Conservation (phyloP, 1,140 invertebrate genomes). For the Tetraneura akinire region DNA sequence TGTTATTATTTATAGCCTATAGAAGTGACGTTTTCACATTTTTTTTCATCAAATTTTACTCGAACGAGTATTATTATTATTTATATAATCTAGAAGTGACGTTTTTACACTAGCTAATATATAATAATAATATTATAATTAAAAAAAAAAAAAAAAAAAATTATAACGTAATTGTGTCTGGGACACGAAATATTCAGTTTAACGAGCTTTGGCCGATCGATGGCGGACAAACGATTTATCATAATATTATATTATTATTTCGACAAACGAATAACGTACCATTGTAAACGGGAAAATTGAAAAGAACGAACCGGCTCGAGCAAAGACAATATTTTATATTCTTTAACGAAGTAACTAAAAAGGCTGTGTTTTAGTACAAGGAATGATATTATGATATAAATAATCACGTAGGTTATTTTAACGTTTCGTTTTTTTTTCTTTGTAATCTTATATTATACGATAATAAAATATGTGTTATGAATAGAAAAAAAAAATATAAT, state of each 20-base stretch:
- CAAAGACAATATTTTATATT: constrained; percentile 48
- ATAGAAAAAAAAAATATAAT: too few species aligned
- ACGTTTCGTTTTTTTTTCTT: constrained; percentile 11
- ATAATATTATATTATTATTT: not conserved
- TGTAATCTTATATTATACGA: not conserved
- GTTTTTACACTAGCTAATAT: too few species aligned
- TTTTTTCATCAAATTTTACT: too few species aligned
- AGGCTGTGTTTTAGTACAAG: constrained; percentile 51
- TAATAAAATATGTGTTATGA: constrained; percentile 1
- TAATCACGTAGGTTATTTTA: constrained; percentile 10
- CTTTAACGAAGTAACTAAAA: constrained; percentile 36
- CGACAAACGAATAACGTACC: too few species aligned
- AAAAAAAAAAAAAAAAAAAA: not conserved
- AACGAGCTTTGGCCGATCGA: constrained; percentile 5
- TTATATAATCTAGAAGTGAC: too few species aligned
- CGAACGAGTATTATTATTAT: too few species aligned
- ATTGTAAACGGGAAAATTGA: too few species aligned
- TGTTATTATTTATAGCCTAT: not conserved
- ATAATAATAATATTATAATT: too few species aligned
- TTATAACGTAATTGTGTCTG: not conserved
- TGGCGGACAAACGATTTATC: not conserved
- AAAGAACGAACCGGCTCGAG: constrained; percentile 31
- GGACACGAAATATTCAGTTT: not conserved
- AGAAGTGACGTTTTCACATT: not conserved
- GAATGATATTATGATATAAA: constrained; percentile 35